Evolutionary conservation across 2,888 invertebrate species (phyloP), one percentile per base, ranked within the genome.

Genomic region (Cephus rjabovi): DNA sequence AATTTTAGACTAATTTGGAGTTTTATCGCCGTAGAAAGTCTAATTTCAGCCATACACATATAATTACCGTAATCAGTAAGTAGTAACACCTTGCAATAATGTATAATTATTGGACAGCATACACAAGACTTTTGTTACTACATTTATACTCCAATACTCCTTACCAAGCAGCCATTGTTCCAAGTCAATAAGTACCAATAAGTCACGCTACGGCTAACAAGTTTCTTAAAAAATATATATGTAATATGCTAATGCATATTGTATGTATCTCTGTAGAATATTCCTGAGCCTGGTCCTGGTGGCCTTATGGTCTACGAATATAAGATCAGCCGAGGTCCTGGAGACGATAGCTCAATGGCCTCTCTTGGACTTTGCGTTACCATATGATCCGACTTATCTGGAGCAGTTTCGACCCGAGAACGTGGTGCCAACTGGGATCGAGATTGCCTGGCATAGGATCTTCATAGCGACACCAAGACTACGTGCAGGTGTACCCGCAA

Each of bases 381-480:
- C 91, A 0, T 90, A 89, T 81, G 92, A 92, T 73, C 89, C 87
- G 12, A 89, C 86, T 0, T 90, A 89, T 75, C 83, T 89, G 15
- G 87, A 87, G 6, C 86, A 88, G 89, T 95, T 93, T 89, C 94
- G 94, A 82, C 95, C 96, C 0, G 95, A 95, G 88, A 96, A 96
- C 90, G 94, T 95, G 0, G 94, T 96, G 6, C 94, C 96, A 69
- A 96, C 97, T 0, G 97, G 97, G 1, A 88, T 97, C 80, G 96
- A 96, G 87, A 92, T 96, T 40, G 94, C 94, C 3, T 93, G 94
- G 91, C 95, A 96, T 86, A 93, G 95, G 80, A 92, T 97, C 35
- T 97, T 96, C 89, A 80, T 97, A n/a, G 94, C 96, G 0, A 94
- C 95, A 15, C 97, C 97, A 0, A 93, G 97, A 78, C 91, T 97